phyloP scores from a whole-genome alignment of 92 coral and sea anemone species.

The Epizoanthus fatuus region DNA sequence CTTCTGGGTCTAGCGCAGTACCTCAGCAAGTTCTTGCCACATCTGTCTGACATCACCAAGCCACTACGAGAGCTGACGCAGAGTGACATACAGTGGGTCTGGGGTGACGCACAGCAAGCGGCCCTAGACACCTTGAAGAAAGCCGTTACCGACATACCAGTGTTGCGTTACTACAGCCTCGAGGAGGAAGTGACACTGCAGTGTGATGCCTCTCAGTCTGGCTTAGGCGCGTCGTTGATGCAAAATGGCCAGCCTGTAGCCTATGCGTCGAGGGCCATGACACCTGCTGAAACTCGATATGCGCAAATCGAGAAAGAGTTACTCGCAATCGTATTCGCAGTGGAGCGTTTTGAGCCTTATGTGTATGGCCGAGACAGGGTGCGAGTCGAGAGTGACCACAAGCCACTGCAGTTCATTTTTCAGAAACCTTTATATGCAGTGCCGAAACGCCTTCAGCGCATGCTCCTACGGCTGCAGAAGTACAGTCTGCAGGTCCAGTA shows the following conservation, averaged over 20 bases:
- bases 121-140: constrained; percentile 19
- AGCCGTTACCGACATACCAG: constrained; percentile 17
- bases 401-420: constrained; percentile 41
- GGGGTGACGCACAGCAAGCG: constrained; percentile 13
- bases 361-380: constrained; percentile 33
- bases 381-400: constrained; percentile 4
- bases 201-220: constrained; percentile 21
- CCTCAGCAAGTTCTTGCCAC: constrained; percentile 44
- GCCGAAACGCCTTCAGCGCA: constrained; percentile 43
- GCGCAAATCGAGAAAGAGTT: constrained; percentile 34
- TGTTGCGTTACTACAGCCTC: constrained; percentile 31
- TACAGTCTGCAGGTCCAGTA: constrained; percentile 29
- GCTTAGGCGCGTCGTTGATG: constrained; percentile 24
- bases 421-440: constrained; percentile 18
- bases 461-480: constrained; percentile 43
- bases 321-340: constrained; percentile 6
- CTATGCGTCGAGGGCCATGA: constrained; percentile 9
- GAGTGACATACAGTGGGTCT: constrained; percentile 23
- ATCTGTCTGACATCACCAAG: constrained; percentile 31
- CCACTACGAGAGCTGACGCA: constrained; percentile 34
- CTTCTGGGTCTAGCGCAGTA: constrained; percentile 22
- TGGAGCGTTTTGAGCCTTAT: constrained; percentile 39
- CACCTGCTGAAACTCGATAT: constrained; percentile 7
- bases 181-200: constrained; percentile 37
- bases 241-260: constrained; percentile 31